These are phyloP conservation scores for Serilophus lunatus DNA, from an alignment of 2,113 vertebrate genomes.

Conservation along the genomic window DNA sequence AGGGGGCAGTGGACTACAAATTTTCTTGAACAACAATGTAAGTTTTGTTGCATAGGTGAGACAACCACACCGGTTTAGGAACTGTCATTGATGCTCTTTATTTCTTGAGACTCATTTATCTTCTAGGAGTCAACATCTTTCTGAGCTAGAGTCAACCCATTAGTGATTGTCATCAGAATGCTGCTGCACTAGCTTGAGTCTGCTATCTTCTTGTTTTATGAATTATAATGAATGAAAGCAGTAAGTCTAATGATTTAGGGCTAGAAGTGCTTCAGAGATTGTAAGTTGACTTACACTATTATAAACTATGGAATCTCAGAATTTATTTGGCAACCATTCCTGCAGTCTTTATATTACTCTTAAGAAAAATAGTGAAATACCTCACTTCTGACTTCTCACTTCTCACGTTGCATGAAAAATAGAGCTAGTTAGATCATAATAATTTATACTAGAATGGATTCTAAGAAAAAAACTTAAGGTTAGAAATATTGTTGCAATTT, in stretches of 20 bases:
- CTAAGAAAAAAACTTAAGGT: background rate
- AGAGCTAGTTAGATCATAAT: background rate
- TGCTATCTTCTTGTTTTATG: background rate
- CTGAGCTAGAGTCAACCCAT: background rate
- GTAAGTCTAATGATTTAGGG: background rate
- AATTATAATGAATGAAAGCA: background rate
- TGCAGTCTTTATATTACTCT: background rate
- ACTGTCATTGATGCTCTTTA: background rate
- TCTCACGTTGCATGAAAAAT: background rate
- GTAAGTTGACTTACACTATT: background rate
- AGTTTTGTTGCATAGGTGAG: background rate
- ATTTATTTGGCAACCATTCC: background rate
- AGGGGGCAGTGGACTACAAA: background rate
- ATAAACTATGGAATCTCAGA: background rate
- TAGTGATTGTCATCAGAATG: slow-evolving; percentile 6
- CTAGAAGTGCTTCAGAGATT: background rate
- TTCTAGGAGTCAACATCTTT: background rate
- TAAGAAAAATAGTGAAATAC: background rate
- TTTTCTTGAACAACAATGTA: background rate
- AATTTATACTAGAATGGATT: background rate
- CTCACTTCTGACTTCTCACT: background rate
- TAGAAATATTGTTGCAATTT: background rate
- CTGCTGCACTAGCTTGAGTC: background rate
- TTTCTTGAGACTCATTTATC: background rate
- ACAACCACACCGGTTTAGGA: background rate